Evolutionary conservation across 2,113 vertebrate genomes (phyloP), one percentile per base, ranked within the genome.

Genomic region (Psittacula cyanocephala): DNA sequence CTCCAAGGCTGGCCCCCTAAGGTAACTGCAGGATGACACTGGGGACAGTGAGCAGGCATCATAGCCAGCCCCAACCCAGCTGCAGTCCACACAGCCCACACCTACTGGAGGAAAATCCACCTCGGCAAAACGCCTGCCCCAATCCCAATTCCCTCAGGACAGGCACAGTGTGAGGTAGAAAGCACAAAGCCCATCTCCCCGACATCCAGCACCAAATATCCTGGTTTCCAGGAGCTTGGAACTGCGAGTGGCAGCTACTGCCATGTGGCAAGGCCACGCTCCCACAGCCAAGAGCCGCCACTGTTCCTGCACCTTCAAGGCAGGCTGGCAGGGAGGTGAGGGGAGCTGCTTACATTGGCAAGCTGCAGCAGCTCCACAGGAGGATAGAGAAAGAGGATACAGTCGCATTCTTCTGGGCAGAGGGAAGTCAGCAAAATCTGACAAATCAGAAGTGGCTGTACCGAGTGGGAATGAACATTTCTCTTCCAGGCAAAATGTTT

Each of bases 401-500:
- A 10, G 86, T 17, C 29, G 4, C 95, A 75, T 93, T 88, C 94
- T 60, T 91, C 68, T 71, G 88, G n/a, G 81, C 88, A 89, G 65
- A 75, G 78, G 75, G 28, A 89, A 91, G 60, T 74, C 74, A 82
- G 86, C 81, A 90, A 80, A 92, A 91, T 63, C 63, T 55, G 80
- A 96, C 50, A 39, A 59, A 27, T 81, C 95, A 47, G 50, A 95
- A 94, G 44, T 1, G 43, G 77, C 80, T 89, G 39, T 7, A 71
- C 60, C 16, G 53, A 89, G 79, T 3, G 60, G 89, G 70, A 94
- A 89, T 0, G 76, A 93, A 81, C 89, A 53, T 86, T 96, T 91
- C 64, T 89, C 92, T 97, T 89, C 53, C 71, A 93, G 91, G 92
- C 91, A 91, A 94, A 95, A 88, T 7, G 62, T 83, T 89, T 96